Conservation (phyloP, 1,140 invertebrate genomes). For the Dysdera silvatica region DNA sequence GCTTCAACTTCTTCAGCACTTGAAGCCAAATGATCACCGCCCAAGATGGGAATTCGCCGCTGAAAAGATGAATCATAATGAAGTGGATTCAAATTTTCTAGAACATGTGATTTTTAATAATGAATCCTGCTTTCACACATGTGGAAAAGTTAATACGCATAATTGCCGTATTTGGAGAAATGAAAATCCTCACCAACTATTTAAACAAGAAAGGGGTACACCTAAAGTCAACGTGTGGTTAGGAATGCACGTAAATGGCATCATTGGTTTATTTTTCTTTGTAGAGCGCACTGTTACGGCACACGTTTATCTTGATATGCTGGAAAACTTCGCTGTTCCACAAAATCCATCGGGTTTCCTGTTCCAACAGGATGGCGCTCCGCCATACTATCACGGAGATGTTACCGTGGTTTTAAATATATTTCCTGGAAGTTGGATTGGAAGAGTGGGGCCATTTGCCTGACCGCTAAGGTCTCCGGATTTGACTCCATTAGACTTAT, state of each 20-base stretch:
- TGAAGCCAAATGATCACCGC: too few species aligned
- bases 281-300: slow-evolving; percentile 1
- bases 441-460: slow-evolving; percentile 4
- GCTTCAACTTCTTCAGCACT: too few species aligned
- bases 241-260: not conserved
- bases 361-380: not conserved
- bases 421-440: not conserved
- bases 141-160: slow-evolving; percentile 13
- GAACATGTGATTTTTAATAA: slow-evolving; percentile 6
- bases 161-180: slow-evolving; percentile 22
- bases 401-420: not conserved
- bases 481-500: slow-evolving; percentile 33
- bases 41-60: not conserved
- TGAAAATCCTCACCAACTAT: slow-evolving; percentile 7
- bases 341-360: too few species aligned
- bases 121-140: slow-evolving; percentile 11
- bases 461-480: slow-evolving; percentile 32
- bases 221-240: slow-evolving; percentile 23
- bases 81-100: not conserved
- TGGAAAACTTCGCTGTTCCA: slow-evolving; percentile 8
- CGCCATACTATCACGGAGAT: not conserved
- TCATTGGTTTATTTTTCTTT: slow-evolving; percentile 17
- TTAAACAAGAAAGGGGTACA: slow-evolving; percentile 13
- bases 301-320: too few species aligned
- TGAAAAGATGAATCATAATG: not conserved